Base-by-base conservation (phyloP, 2,113 vertebrate genomes). In the Natator depressus region DNA sequence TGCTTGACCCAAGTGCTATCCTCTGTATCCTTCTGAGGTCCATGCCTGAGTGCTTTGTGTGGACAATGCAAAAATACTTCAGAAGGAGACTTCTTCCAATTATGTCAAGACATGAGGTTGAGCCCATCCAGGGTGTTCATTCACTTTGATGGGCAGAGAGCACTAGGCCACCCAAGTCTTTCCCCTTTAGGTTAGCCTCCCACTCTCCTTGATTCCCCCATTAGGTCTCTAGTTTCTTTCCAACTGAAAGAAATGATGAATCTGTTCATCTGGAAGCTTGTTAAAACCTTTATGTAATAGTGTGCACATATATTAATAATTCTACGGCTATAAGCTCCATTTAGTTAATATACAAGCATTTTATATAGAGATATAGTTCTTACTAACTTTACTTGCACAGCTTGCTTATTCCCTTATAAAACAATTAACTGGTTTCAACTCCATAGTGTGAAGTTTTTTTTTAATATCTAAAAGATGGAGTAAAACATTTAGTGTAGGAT, bases 351-450 rank as follows among this genome's bases (percentile, higher is more conserved):
- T 22, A 25, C 20, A 89, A 92, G 42, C 72, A 9, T 47, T 35
- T 53, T 62, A 90, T 59, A 96, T 49, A 89, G 47, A 88, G 2
- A 89, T 54, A 85, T 86, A 50, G 17, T 76, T 49, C 27, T 86
- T 92, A 82, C 92, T 92, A 94, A 94, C 92, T 93, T 97, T 97
- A 91, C 57, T 88, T 76, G 82, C 80, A 89, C 92, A 97, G 84
- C 76, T 79, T 93, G 78, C 51, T 86, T 95, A 96, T 96, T 98
- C 69, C 81, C 75, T 93, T 97, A 97, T 96, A 93, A 97, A 98
- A 97, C 97, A 98, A 96, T 97, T 91, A 98, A 95, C 62, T 88
- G 75, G n/a, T 80, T 97, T 96, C 91, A 90, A 89, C 69, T 97
- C 79, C n/a, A 91, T 8, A 35, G 79, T 7, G 16, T 82, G 86